Base-by-base conservation (phyloP, 2,888 invertebrate genomes). In the Megastigmus dorsalis region DNA sequence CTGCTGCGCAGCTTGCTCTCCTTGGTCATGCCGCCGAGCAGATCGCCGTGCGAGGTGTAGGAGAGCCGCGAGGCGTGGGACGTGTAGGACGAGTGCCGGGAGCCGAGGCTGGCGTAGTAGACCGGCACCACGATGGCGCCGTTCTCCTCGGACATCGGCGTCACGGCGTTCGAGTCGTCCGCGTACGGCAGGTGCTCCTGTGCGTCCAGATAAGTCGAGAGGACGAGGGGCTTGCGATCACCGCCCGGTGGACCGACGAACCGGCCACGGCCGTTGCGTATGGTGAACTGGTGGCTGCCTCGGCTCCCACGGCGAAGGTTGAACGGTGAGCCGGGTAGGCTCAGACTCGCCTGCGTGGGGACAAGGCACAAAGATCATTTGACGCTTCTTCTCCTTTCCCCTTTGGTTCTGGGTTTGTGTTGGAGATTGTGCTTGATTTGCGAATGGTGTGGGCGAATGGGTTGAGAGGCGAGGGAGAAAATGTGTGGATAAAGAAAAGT, bases 101-200 rank as follows among this genome's bases (percentile, higher is more conserved):
- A 95, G 82, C 95, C 95, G 90, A 89, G 77, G 89, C 94, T 95
- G 84, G 95, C 93, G 88, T 95, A 95, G 90, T 96, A 96, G 87
- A 95, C 94, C 74, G 96, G 96, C 84, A 97, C 95, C 84, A 97
- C 95, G 89, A 97, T 96, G 87, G 96, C 96, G 86, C 97, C 97
- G 89, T 97, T 97, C 89, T 98, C 98, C 90, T 98, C 98, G 79
- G 97, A 97, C 95, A 97, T 97, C 68, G 98, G 98, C 77, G 98
- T 98, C 75, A 97, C 98, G 79, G 97, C 98, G 86, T 96, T 96
- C 78, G 97, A 97, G 90, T 98, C 98, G 88, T 98, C 98, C 72
- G 97, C 98, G 88, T 97, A 98, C 74, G 98, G 98, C 86, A 98
- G 92, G 89, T 97, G 97, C 90, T 97, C 96, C 89, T 95, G 95